Base-by-base conservation (phyloP, 2,888 invertebrate genomes). In the Heliconius aoede region DNA sequence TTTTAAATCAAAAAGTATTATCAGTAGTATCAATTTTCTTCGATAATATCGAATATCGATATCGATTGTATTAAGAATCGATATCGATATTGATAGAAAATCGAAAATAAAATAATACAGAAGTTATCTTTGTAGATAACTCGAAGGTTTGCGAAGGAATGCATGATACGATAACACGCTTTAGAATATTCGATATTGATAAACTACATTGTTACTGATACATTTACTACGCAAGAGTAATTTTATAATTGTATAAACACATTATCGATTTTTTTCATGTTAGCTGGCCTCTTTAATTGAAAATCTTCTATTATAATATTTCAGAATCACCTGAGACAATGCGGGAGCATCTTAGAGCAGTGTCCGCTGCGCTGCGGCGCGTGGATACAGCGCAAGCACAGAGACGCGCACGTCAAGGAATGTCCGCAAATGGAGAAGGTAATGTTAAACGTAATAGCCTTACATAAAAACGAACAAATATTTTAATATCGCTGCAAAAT, bases 301-400 rank as follows among this genome's bases (percentile, higher is more conserved):
- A 46, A 46, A 46, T 46, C 18, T 18, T 46, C 18, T 18, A 46
- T 46, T 0, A n/a, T n/a, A 5, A 55, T 9, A n/a, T 60, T n/a
- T 30, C 85, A 96, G 95, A 95, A 95, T 74, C 97, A 97, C 82
- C 87, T 96, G 78, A 95, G 96, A 77, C 95, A 95, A 81, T 97
- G 97, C 80, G 96, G 96, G 21, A 96, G 96, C 78, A 96, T 97
- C 15, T 87, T 97, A 82, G 96, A 97, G 85, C 95, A 96, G 84
- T 97, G 97, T 75, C 95, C 96, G 0, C 93, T 96, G 82, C 95
- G 95, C 69, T 97, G 97, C 82, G 96, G 96, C 0, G 95, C 96
- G 4, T 97, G 96, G 91, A 94, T 97, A 36, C 96, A 96, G 78
- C 92, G 97, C 81, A 95, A 95, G 76, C 95, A 95, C 80, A 94